Evolutionary conservation across 2,113 vertebrate genomes (phyloP).

Genomic region (Puma concolor): DNA sequence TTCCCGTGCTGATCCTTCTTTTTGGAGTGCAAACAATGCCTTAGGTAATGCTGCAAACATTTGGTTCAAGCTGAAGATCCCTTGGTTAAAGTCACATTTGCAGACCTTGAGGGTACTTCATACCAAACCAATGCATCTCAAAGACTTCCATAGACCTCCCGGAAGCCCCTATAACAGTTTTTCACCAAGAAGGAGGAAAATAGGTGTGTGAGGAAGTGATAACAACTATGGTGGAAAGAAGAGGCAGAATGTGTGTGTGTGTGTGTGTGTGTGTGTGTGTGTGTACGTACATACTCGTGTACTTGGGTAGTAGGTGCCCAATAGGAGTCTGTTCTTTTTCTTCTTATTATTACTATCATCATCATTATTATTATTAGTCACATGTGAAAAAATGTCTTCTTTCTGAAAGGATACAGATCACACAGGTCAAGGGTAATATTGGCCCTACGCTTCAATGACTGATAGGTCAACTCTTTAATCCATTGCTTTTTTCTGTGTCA

Average conservation of each 20-base stretch:
- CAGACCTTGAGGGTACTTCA: neutral
- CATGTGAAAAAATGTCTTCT: neutral
- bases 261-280: neutral
- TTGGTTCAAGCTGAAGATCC: neutral
- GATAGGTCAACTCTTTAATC: neutral
- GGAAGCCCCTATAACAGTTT: neutral
- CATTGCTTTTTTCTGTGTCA: slow-evolving; percentile 24
- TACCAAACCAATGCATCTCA: neutral
- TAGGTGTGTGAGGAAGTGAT: neutral
- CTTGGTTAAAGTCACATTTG: neutral
- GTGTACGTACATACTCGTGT: neutral
- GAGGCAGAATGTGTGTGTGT: neutral
- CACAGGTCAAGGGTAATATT: neutral
- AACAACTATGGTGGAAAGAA: neutral
- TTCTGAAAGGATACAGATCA: slow-evolving; percentile 8
- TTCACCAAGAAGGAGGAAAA: neutral
- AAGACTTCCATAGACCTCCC: neutral
- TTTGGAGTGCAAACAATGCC: neutral
- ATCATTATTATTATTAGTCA: neutral
- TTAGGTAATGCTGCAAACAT: slow-evolving; percentile 41
- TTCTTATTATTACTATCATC: neutral
- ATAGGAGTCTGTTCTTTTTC: neutral
- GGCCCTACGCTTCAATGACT: neutral
- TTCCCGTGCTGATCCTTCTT: neutral
- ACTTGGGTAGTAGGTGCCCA: neutral